phyloP scores from a whole-genome alignment of 2,113 vertebrate genomes.

The Osmerus mordax region DNA sequence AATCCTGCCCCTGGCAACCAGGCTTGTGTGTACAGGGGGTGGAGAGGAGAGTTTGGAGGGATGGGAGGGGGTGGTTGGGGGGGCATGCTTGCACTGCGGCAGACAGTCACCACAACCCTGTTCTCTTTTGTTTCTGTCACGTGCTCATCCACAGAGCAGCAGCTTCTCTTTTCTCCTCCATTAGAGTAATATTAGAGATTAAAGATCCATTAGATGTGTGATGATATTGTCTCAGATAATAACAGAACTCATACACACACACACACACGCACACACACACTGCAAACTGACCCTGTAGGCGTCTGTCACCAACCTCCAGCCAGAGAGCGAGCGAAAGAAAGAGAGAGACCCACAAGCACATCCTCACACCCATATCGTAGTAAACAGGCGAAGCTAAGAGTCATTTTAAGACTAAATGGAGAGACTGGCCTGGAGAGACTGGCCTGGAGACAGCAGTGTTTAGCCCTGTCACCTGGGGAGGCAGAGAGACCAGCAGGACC shows the following conservation, averaged over 20 bases:
- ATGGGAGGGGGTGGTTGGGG: constrained; percentile 9
- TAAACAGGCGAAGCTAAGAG: constrained; percentile 34
- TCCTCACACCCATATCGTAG: neutral
- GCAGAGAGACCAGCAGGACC: constrained; percentile 46
- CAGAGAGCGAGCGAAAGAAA: neutral
- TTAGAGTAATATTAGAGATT: neutral
- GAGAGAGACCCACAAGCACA: neutral
- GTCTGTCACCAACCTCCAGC: neutral
- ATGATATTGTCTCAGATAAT: constrained; percentile 18
- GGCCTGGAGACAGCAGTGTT: constrained; percentile 67
- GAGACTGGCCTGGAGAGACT: constrained; percentile 49
- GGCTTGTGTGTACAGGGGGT: too few relatives aligned
- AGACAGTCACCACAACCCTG: constrained; percentile 47
- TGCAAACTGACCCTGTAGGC: constrained; percentile 4
- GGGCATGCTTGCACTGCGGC: constrained; percentile 45
- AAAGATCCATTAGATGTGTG: constrained; percentile 16
- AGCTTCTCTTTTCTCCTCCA: neutral
- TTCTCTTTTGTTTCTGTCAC: constrained; percentile 62
- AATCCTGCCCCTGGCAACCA: too few relatives aligned
- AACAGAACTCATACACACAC: constrained; percentile 5
- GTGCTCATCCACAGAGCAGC: constrained; percentile 61
- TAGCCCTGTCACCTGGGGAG: constrained; percentile 74
- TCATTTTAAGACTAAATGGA: constrained; percentile 60
- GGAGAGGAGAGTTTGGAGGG: too few relatives aligned
- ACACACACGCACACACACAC: too few relatives aligned